phyloP scores from a whole-genome alignment of 2,797 vertebrate species.

The Hybognathus amarus region DNA sequence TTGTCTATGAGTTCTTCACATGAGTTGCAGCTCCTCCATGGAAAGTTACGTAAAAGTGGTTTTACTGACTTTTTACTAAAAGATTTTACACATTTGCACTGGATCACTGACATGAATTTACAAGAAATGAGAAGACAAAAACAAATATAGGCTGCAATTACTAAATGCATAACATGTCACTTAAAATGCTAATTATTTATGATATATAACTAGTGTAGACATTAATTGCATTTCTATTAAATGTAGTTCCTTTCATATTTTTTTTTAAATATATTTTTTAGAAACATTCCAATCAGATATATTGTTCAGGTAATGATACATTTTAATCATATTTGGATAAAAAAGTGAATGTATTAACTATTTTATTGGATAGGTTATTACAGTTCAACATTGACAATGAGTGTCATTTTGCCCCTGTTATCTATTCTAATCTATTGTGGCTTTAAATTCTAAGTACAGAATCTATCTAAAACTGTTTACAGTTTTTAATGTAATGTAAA shows the following conservation, averaged over 20 bases:
- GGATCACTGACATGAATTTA: not conserved
- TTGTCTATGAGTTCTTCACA: constrained; percentile 9
- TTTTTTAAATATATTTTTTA: not conserved
- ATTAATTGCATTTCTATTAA: not conserved
- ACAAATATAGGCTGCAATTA: not conserved
- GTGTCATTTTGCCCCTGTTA: not conserved
- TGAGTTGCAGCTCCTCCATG: constrained; percentile 24
- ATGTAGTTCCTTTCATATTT: not conserved
- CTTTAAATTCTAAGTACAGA: not conserved
- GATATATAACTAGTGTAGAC: not conserved
- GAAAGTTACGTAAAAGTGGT: constrained; percentile 47
- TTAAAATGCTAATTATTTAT: constrained; percentile 5
- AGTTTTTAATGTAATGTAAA: not conserved
- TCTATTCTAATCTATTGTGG: not conserved
- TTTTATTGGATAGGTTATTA: not conserved
- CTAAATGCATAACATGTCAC: not conserved
- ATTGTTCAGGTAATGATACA: not conserved
- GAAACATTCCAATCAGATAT: not conserved
- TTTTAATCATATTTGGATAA: not conserved
- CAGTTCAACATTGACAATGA: not conserved
- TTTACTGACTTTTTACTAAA: constrained; percentile 39
- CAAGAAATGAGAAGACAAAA: not conserved
- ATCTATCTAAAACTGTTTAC: not conserved
- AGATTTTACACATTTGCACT: not conserved
- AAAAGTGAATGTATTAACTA: too few species aligned